Base-by-base conservation (phyloP, 2,113 vertebrate species). In the Colistium nudipinnis region DNA sequence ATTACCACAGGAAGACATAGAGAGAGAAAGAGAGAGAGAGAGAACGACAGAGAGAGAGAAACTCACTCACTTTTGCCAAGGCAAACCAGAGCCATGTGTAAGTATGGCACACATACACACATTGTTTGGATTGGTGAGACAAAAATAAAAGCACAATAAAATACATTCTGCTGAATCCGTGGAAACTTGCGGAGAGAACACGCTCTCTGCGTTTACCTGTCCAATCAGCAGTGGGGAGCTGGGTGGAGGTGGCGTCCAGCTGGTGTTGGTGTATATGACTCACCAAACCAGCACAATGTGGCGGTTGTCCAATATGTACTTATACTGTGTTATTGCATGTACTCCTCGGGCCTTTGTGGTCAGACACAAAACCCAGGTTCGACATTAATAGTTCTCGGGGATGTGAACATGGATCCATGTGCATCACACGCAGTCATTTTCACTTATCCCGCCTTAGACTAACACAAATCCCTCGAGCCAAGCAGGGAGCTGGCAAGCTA, bases 111-210 rank as follows among this genome's bases (percentile, higher is more conserved):
- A 47, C 72, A 57, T 82, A 76, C 82, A 71, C 87, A 87, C 83
- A 83, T 87, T 84, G 80, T 87, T 90, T 80, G 72, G 81, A 84
- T 78, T 81, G 80, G 72, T 78, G 75, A 87, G 71, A 83, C 68
- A 79, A 76, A 79, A 78, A 91, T 87, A 79, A 78, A 91, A 87
- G 86, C 84, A 70, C 89, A 51, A 87, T 93, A 90, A 92, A 92
- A 88, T 71, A 31, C 78, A 86, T 91, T 88, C 81, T 89, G 92
- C 91, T 91, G 89, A 91, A 90, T 82, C 70, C 78, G 84, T 89
- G 91, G 91, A 93, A 93, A 91, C 79, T 69, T 72, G 73, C 4
- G 20, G 77, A 73, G 62, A 67, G 62, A 67, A 77, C 70, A 45
- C 27, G 17, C 75, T 71, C 56, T 73, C 70, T 62, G 64, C 65